Evolutionary conservation across 2,797 vertebrate genomes (phyloP), one percentile per base, ranked within the genome.

Genomic region (Sebastolobus altivelis): DNA sequence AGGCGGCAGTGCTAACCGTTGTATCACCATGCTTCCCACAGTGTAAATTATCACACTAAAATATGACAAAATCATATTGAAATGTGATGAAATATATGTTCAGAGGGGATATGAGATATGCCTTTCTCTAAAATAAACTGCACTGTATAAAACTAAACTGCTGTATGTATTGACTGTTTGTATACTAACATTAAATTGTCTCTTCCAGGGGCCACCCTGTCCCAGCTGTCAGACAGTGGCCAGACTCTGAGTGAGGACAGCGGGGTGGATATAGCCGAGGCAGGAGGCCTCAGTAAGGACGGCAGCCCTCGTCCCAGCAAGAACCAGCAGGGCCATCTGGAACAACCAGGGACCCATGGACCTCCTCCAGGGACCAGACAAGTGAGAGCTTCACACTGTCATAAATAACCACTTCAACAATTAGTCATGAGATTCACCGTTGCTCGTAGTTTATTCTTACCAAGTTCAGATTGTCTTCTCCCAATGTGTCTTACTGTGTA

Each of bases 201-300:
- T 38, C n/a, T 6, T 80, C 40, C 95, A 97, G 97, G 97, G 52
- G 97, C 97, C 82, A 97, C 97, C 0, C 95, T 98, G 74, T 98
- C 97, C 75, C 98, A 99, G 95, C 96, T 99, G 85, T 99, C 98
- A 0, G 97, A 98, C 94, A 99, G 97, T 0, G 98, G 98, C 65
- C 98, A 99, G 95, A 98, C 98, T 11, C 96, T 99, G 80, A 99
- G 98, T 1, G 98, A 99, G 90, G 98, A 99, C 96, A 99, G 98
- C 4, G 98, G 98, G 2, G 98, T 99, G 92, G 98, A 99, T 33
- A 97, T 98, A 0, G 97, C 97, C 0, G 98, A 98, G 59, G 88
- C 90, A 14, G 93, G 95, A 86, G 90, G 77, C 61, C 93, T 96
- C 3, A 93, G 94, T 88, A 97, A 96, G 49, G 96, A 98, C 29